Evolutionary conservation across 1,140 invertebrate species (phyloP), one percentile per base, ranked within the genome.

Genomic region (Chionoecetes opilio): DNA sequence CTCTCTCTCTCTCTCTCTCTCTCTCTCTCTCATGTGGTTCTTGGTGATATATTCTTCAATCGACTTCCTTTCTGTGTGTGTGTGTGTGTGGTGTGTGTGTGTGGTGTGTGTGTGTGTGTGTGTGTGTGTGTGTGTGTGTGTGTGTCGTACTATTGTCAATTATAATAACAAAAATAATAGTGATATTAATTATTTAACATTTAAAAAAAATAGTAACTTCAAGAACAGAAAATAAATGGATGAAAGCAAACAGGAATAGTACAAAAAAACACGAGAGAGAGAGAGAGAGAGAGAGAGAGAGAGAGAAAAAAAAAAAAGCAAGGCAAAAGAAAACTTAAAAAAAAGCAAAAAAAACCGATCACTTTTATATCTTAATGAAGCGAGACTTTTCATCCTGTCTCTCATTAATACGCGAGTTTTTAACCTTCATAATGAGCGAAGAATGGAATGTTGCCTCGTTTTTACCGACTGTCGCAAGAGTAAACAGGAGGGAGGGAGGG

Each of bases 41-140:
- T 17, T n/a, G n/a, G 63, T 75, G 63, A 75, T 75, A 26, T 87
- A 87, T 35, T 21, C 17, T 38, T 26, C 85, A 26, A 34, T 87
- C 34, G 29, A 35, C 85, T 14, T 3, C 31, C 34, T 34, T 17
- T 87, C 14, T 87, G 85, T 87, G 85, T 87, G 85, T 87, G 85
- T 87, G 85, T 87, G 85, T 87, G 85, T 87, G 85, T 87, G 85
- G 85, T 87, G 85, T 87, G 85, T 87, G 85, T 87, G 85, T 87
- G 85, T 87, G 85, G 85, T 87, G 85, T 87, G 63, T 75, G 63
- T 75, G 63, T 53, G 46, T 53, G 46, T 53, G 46, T 53, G 46
- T 53, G 46, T 53, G 46, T 53, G 46, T 53, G 63, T 75, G 63
- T 53, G 46, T 53, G 46, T 53, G 46, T 53, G 46, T 53, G 46